Base-by-base conservation (phyloP, 2,888 invertebrate genomes). In the Microplitis deprimator region DNA sequence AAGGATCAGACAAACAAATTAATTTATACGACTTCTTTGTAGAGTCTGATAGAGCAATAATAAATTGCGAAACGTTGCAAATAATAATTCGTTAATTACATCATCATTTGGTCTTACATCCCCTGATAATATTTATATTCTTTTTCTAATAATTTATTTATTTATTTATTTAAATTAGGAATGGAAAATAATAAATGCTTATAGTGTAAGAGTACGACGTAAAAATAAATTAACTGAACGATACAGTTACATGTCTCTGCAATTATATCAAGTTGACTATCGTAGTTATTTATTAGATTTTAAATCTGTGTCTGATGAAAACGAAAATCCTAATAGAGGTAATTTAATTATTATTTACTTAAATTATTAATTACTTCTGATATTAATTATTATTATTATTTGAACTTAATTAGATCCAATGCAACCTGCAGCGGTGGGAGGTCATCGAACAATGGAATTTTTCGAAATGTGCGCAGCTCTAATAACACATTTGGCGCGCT, bases 381-480 rank as follows among this genome's bases (percentile, higher is more conserved):
- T 10, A 16, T 68, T 65, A 72, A 39, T 73, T 41, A 62, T 20
- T 20, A 1, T 20, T 20, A 41, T 41, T 10, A 50, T 6, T 69
- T 72, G 16, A 29, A 4, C 29, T 29, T 4, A 29, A 29, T 29
- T 80, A 90, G 90, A 90, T 84, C 84, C 86, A 41, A 80, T 84
- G 75, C 80, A 85, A 77, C 79, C 81, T 5, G 13, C 50, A 5
- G 13, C 50, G 6, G 13, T 13, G 13, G 50, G 50, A 68, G 96
- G 96, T 0, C 98, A 99, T 88, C 98, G 98, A 90, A 99, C 99
- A 1, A 98, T 99, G 96, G 99, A 99, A 91, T 99, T 99, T 92
- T 99, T 99, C 88, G 99, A 99, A 92, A 99, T 99, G 98, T 99
- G 99, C 91, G 98, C 99, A 20, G 97, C 97, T 2, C 92, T 99